phyloP scores from a whole-genome alignment of 1,140 invertebrate genomes.

The Vanessa tameamea region DNA sequence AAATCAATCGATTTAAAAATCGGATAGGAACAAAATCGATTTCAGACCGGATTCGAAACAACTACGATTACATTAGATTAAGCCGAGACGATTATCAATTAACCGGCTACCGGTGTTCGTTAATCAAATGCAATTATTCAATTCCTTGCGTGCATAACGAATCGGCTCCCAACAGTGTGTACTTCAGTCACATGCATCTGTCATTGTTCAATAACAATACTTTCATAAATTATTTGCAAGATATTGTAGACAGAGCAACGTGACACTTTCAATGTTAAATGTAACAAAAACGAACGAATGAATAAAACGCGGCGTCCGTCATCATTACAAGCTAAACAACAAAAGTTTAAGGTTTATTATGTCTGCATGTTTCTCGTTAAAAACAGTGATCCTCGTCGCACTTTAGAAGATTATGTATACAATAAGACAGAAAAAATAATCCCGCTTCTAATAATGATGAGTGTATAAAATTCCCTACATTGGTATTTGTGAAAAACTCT shows the following conservation, averaged over 20 bases:
- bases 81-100: slow-evolving; percentile 8
- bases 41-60: slow-evolving; percentile 5
- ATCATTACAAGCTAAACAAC: neutral
- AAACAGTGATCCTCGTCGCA: neutral
- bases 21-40: neutral
- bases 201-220: slow-evolving; percentile 45
- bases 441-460: neutral
- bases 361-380: neutral
- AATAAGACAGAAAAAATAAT: neutral
- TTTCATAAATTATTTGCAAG: slow-evolving; percentile 50
- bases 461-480: neutral
- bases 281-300: neutral
- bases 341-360: neutral
- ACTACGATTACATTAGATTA: slow-evolving; percentile 2
- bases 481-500: no score
- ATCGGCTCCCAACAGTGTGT: slow-evolving; percentile 30
- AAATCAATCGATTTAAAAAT: neutral
- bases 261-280: slow-evolving; percentile 30
- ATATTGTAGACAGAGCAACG: slow-evolving; percentile 23
- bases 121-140: slow-evolving; percentile 37
- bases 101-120: slow-evolving; percentile 13
- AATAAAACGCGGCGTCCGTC: neutral
- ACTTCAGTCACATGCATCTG: slow-evolving; percentile 35
- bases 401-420: neutral
- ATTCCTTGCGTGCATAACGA: slow-evolving; percentile 35